Evolutionary conservation across 2,888 invertebrate species (phyloP), one percentile per base, ranked within the genome.

Genomic region (Orthosia incerta): DNA sequence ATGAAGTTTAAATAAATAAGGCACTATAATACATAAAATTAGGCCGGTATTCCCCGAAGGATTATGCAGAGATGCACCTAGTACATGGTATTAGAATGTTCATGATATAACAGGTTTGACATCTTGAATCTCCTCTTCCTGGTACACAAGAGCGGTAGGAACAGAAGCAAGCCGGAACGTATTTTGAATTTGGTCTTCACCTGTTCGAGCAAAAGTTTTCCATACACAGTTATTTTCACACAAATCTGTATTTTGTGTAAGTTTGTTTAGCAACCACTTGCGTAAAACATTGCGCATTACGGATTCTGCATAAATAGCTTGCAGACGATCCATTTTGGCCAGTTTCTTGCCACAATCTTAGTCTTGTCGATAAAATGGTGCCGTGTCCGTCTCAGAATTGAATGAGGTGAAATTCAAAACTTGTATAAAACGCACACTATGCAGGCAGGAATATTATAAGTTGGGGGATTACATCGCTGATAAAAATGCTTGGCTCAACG

Each of bases 301-400:
- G 9, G 67, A 67, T 31, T 67, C 48, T 18, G 68, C 67, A 67
- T 67, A 67, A 31, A 67, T 67, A 9, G 48, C 67, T 20, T 67
- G 48, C 7, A 67, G 20, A 31, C 31, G 13, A 31, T 31, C 16
- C 67, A 67, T 67, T 67, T 67, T 67, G 2, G 48, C 4, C 11
- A 68, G 20, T 23, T 68, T 15, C 48, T 68, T 13, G 67, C 67
- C 26, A 31, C 26, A 31, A 31, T 31, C 31, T 31, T 31, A 31
- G 7, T 31, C 31, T 31, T 18, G 18, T 18, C 18, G 62, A 23
- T 23, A 39, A 39, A 13, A 13, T 68, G 67, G 31, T 48, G 31
- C 2, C 20, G 11, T 4, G 20, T 31, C 18, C 13, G 18, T 67
- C 31, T 26, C 13, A 7, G n/a, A n/a, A n/a, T n/a, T n/a, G n/a